These are phyloP conservation scores for Cichladusa arquata DNA, from an alignment of 2,113 vertebrate species.

Conservation along the genomic window DNA sequence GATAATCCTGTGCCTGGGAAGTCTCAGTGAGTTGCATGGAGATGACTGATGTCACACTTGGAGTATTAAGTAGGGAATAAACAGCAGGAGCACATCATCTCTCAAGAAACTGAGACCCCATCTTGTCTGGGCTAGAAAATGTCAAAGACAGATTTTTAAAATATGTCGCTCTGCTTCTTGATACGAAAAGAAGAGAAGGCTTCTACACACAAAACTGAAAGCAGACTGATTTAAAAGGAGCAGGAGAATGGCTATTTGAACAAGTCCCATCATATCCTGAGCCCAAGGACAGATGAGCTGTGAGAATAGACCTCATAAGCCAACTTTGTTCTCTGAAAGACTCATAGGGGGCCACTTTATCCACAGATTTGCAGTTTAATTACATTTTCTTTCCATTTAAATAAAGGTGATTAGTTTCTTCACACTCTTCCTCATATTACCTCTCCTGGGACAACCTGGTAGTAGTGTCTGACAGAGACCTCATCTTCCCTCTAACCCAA, in stretches of 20 bases:
- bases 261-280: neutral
- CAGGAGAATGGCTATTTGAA: neutral
- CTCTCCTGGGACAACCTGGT: neutral
- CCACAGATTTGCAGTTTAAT: neutral
- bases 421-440: neutral
- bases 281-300: neutral
- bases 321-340: neutral
- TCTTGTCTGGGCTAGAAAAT: neutral
- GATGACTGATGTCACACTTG: constrained; percentile 13
- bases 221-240: neutral
- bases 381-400: neutral
- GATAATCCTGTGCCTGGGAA: constrained; percentile 18
- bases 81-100: neutral
- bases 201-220: neutral
- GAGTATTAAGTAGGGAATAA: constrained; percentile 20
- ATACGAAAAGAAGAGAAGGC: neutral
- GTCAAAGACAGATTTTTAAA: neutral
- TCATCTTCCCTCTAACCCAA: neutral
- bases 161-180: neutral
- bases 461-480: neutral
- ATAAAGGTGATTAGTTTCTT: neutral
- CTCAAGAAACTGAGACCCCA: neutral
- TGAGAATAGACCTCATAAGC: neutral
- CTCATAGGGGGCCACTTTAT: neutral
- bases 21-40: constrained; percentile 3